Evolutionary conservation across 1,140 invertebrate genomes (phyloP), one percentile per base, ranked within the genome.

Genomic region (Steinernema feltiae): DNA sequence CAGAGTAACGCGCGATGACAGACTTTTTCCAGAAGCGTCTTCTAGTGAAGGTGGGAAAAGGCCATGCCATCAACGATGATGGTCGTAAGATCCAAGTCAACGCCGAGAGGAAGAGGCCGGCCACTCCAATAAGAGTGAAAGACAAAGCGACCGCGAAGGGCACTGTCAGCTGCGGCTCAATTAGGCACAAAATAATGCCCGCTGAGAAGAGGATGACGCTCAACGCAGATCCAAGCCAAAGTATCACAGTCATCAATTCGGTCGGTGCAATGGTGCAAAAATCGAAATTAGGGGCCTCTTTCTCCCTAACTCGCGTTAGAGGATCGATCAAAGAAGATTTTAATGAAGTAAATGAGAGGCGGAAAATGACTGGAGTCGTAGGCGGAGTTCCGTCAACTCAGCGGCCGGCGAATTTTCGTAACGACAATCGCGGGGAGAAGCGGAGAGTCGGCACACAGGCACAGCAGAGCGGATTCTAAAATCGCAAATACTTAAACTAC

Each of bases 321-420:
- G 53, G 24, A 63, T 63, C 53, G 53, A 63, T 63, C 53, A 63
- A 63, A 63, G 53, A 15, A 21, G 53, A 63, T 63, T 63, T 63
- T 63, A 63, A 63, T 63, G 53, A 63, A 63, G 53, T 21, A 63
- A 63, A 63, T 63, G 53, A 63, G 53, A 63, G 53, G 53, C 53
- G 53, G 53, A 63, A 63, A 63, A 63, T 63, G 53, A 63, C 53
- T 63, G 53, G 53, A 15, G 53, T 21, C 53, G 53, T 63, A 63
- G 53, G 53, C 53, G 53, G 53, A 63, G 53, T 63, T 63, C 7
- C 24, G 53, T 63, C 53, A 63, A 63, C 53, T 46, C 41, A 46
- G 41, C 53, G 53, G 7, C 7, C 18, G 35, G 12, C 53, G 24
- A 63, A 63, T 63, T 3, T 21, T 63, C 53, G 53, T 27, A 63